These are phyloP conservation scores for Drosophila formosana DNA, from an alignment of 2,888 invertebrate genomes.

Conservation along the genomic window DNA sequence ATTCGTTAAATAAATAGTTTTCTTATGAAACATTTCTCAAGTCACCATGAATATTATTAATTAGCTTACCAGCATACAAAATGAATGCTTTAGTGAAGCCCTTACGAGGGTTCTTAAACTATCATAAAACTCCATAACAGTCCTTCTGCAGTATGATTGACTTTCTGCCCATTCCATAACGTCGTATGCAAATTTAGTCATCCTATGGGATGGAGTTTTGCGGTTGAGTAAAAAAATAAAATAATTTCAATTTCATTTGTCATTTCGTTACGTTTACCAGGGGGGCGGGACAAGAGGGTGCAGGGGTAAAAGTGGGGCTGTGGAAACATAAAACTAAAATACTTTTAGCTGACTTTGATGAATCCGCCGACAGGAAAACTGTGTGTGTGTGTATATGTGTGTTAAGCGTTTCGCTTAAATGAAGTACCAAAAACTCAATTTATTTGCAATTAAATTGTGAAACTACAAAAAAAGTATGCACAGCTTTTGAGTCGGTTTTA, in stretches of 20 bases:
- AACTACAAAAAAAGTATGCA: conserved; percentile 47
- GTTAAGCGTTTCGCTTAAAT: conserved; percentile 82
- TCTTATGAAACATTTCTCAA: too few relatives aligned
- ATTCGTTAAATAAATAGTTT: too few relatives aligned
- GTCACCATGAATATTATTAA: background rate
- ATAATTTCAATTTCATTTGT: conserved; percentile 80
- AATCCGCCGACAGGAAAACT: conserved; percentile 57
- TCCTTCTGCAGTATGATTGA: background rate
- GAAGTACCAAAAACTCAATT: conserved; percentile 84
- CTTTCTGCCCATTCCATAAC: background rate
- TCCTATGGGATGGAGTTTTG: conserved; percentile 19
- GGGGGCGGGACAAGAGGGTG: background rate
- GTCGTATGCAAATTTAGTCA: conserved; percentile 41
- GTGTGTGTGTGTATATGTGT: conserved; percentile 31
- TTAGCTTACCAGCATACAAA: conserved; percentile 4
- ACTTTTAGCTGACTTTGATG: conserved; percentile 71
- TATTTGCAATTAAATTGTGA: conserved; percentile 85
- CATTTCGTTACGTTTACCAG: conserved; percentile 75
- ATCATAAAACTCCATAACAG: conserved; percentile 2
- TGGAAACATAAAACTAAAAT: conserved; percentile 41
- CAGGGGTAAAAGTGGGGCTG: background rate
- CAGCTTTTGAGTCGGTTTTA: conserved; percentile 30
- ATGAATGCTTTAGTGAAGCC: background rate
- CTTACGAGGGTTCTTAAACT: background rate
- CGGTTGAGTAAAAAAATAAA: conserved; percentile 28